Evolutionary conservation across 2,797 vertebrate genomes (phyloP), one percentile per base, ranked within the genome.

Genomic region (Molothrus ater): DNA sequence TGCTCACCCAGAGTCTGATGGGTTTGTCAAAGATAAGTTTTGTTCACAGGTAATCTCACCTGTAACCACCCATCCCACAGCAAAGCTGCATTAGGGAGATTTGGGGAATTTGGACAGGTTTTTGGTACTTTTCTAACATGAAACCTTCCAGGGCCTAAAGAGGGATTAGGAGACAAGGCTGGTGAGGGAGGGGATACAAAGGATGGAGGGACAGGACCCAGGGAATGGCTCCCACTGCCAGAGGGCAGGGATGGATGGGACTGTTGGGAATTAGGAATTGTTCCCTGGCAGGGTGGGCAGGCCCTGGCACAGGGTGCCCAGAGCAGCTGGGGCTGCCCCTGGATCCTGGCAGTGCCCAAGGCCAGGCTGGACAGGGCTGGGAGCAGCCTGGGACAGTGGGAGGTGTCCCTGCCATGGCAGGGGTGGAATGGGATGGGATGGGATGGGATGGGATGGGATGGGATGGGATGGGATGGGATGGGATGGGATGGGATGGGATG

Each of bases 401-500:
- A 71, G 26, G 32, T 13, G 57, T 54, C 48, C 56, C 34, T 54
- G 29, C 40, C 56, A 48, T 26, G 65, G 48, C n/a, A 40, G 25
- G 34, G 24, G 4, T 48, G 47, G 64, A 2, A 17, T 38, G n/a
- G n/a, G 40, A 8, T 36, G 36, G 36, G 9, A 40, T 5, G 7
- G n/a, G 29, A 7, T 65, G 59, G 3, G 4, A 2, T 21, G 42
- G 34, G 0, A 34, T 4, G 7, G 31, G 31, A 6, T 72, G 59
- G 4, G 6, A 1, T 80, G 7, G 31, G 31, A 6, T 72, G 59
- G 4, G 6, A 8, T 36, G 36, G 36, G 9, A 36, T 36, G 36
- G 36, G 36, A 2, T 80, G 48, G 34, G 0, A 40, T 5, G 7
- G n/a, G 29, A 7, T 65, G 59, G 3, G 4, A 2, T 21, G 42